A percentile compares a stretch with the other conserved stretches of the same genome.
phyloP scores from a whole-genome alignment of 2,797 vertebrate species.

The Neostethus bicornis region DNA sequence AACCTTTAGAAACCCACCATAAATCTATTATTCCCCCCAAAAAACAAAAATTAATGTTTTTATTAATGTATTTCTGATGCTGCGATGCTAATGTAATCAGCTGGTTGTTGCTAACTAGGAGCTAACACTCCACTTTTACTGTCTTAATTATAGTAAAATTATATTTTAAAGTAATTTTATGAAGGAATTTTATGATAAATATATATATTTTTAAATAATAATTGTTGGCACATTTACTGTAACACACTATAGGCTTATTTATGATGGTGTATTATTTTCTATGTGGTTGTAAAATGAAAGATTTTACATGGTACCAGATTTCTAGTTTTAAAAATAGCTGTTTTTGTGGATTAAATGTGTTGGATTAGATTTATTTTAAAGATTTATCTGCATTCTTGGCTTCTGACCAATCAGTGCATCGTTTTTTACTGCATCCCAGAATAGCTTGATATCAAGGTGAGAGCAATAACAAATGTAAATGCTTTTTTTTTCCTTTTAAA shows the following conservation, averaged over 20 bases:
- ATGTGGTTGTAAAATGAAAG: too few relatives aligned
- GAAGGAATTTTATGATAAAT: too few relatives aligned
- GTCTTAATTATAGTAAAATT: too few relatives aligned
- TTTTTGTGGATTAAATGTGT: not conserved
- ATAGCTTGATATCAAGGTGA: not conserved
- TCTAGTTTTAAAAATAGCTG: not conserved
- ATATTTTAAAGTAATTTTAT: too few relatives aligned
- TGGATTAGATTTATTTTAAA: not conserved
- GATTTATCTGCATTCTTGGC: not conserved
- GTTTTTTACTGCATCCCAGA: not conserved
- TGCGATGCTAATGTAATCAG: conserved; percentile 50
- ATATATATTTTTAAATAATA: too few relatives aligned
- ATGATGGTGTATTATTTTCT: too few relatives aligned
- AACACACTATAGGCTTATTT: too few relatives aligned
- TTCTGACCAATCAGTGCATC: not conserved
- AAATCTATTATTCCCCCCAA: accelerated
- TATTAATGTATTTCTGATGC: conserved; percentile 32
- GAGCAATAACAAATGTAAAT: too few relatives aligned
- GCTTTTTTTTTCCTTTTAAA: not conserved
- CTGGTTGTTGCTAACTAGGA: conserved; percentile 37
- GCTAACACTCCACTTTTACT: too few relatives aligned
- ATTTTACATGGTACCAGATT: too few relatives aligned
- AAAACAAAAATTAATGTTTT: not conserved
- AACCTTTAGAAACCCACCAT: accelerated
- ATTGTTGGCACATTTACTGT: too few relatives aligned